Base-by-base conservation (phyloP, 2,888 invertebrate species). In the Eumacrocentrus americanus region DNA sequence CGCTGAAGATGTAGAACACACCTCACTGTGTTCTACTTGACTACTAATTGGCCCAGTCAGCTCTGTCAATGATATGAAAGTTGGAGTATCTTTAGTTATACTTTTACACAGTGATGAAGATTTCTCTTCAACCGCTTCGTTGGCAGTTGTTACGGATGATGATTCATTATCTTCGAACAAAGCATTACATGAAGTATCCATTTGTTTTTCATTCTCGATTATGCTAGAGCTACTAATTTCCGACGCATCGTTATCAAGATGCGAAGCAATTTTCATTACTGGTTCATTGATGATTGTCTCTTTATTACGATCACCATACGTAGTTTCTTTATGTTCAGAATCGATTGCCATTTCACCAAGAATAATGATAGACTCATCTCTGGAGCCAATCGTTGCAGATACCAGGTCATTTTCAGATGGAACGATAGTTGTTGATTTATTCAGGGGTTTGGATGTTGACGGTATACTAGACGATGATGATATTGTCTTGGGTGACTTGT, bases 171-270 rank as follows among this genome's bases (percentile, higher is more conserved):
- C 38, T n/a, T 40, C 38, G 7, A 16, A 4, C 3, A 18, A 18
- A 42, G 18, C 20, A 18, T 42, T 11, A 18, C 7, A 38, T n/a
- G 53, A 42, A 47, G 59, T 60, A 9, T 9, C 46, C 25, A 58
- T 12, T 50, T 46, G 16, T 18, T 47, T 60, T 51, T 54, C 57
- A 55, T n/a, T n/a, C n/a, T n/a, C n/a, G n/a, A n/a, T n/a, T n/a
- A n/a, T n/a, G n/a, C n/a, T n/a, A n/a, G n/a, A n/a, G n/a, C 60
- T 47, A 51, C 46, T 44, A 7, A 25, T 12, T 47, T 58, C 48
- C 55, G 38, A 47, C 34, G 59, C 22, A 14, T 67, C 46, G 14
- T 55, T 40, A 25, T 52, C 51, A 22, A 38, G 5, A 29, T 51
- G 37, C 20, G 38, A 22, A 0, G 29, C 16, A 34, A n/a, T 42